Conservation (phyloP, 2,888 invertebrate species). For the Acanthosepion lycidas region DNA sequence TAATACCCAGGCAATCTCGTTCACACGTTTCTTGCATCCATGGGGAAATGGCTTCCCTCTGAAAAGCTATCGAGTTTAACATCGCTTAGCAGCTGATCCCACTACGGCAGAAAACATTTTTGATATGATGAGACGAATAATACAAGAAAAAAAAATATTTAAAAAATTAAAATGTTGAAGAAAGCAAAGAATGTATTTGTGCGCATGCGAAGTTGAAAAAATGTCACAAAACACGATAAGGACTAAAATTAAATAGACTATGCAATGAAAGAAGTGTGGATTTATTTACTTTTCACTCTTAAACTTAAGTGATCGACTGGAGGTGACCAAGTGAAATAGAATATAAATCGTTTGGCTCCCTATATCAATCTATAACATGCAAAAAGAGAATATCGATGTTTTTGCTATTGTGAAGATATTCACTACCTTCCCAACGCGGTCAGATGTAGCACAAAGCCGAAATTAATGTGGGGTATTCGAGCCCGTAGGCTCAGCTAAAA, state of each 20-base stretch:
- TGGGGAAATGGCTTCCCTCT: constrained; percentile 18
- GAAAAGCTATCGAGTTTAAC: neutral
- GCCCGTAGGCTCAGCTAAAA: too few relatives aligned
- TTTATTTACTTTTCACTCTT: neutral
- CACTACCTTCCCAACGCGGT: too few relatives aligned
- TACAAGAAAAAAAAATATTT: neutral
- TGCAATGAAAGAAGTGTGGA: neutral
- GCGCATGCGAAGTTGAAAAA: neutral
- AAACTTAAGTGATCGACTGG: neutral
- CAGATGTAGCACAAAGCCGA: too few relatives aligned
- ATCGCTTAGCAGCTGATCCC: constrained; percentile 22
- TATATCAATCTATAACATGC: neutral
- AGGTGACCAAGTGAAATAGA: neutral
- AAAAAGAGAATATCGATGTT: neutral
- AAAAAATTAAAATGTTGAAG: too few relatives aligned
- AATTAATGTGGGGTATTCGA: too few relatives aligned
- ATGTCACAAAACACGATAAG: neutral
- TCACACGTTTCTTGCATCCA: constrained; percentile 5
- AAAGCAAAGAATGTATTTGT: neutral
- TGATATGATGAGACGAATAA: neutral
- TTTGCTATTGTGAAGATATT: too few relatives aligned
- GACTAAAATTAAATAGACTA: neutral
- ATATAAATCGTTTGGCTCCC: neutral
- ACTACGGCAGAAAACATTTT: neutral
- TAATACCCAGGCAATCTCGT: neutral